Conservation (phyloP, 2,797 vertebrate genomes). For the Nasua narica region DNA sequence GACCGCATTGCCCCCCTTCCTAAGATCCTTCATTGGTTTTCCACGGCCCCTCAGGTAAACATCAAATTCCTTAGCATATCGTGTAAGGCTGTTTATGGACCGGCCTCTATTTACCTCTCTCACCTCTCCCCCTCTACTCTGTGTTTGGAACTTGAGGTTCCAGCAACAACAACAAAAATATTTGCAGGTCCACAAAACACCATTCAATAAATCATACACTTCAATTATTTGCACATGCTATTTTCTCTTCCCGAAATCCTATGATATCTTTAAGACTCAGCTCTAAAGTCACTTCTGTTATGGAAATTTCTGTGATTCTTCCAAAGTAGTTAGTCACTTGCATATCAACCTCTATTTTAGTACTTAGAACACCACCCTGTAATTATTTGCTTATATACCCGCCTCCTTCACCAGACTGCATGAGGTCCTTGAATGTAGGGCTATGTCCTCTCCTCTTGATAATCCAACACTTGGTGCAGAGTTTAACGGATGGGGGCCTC, state of each 20-base stretch:
- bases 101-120: background rate
- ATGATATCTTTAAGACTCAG: background rate
- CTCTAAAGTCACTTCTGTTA: background rate
- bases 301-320: background rate
- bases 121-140: background rate
- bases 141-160: background rate
- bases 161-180: background rate
- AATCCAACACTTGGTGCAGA: background rate
- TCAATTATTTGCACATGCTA: background rate
- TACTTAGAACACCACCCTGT: background rate
- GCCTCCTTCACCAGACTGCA: background rate
- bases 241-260: constrained; percentile 3
- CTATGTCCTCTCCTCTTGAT: background rate
- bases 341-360: background rate
- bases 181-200: background rate
- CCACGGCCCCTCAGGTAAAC: background rate
- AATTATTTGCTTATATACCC: background rate
- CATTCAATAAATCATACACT: background rate
- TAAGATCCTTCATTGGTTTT: background rate
- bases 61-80: background rate
- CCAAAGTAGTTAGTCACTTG: background rate
- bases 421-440: background rate
- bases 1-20: background rate
- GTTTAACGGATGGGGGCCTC: background rate
- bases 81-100: background rate